A percentile compares a stretch with the other conserved stretches of the same genome.
phyloP scores from a whole-genome alignment of 2,888 invertebrate species.

The Caenorhabditis becei region DNA sequence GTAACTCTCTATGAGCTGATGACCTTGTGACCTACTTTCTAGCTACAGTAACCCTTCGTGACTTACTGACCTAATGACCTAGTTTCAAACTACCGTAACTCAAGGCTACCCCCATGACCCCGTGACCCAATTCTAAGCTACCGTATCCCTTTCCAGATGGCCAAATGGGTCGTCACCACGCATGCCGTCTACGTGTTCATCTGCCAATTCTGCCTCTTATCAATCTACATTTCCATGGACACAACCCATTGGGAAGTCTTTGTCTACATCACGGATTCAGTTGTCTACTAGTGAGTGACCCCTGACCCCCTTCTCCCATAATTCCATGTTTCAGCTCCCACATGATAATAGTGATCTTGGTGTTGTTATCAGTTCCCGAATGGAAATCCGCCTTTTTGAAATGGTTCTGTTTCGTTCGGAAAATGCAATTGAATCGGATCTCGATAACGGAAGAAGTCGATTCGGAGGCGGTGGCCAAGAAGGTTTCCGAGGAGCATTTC shows the following conservation, averaged over 20 bases:
- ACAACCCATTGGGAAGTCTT: constrained; percentile 34
- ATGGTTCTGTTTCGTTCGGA: background rate
- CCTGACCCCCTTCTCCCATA: background rate
- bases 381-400: constrained; percentile 25
- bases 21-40: no score
- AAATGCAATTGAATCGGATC: constrained; percentile 9
- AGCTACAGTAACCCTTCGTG: no score
- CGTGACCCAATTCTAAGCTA: background rate
- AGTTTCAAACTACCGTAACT: background rate
- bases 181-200: constrained; percentile 38
- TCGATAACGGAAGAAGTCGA: constrained; percentile 5
- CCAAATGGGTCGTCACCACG: constrained; percentile 36
- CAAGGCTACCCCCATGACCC: background rate
- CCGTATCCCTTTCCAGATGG: constrained; percentile 30
- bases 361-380: constrained; percentile 21
- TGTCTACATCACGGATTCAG: constrained; percentile 30
- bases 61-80: no score
- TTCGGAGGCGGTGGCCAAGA: constrained; percentile 8
- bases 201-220: constrained; percentile 27
- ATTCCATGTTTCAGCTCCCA: constrained; percentile 28
- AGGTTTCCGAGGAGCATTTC: constrained; percentile 19
- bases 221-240: constrained; percentile 21
- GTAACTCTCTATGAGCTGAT: no score
- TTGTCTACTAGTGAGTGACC: constrained; percentile 45
- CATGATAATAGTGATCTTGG: constrained; percentile 21